Evolutionary conservation across 2,113 vertebrate species (phyloP), one percentile per base, ranked within the genome.

Genomic region (Tenrec ecaudatus): DNA sequence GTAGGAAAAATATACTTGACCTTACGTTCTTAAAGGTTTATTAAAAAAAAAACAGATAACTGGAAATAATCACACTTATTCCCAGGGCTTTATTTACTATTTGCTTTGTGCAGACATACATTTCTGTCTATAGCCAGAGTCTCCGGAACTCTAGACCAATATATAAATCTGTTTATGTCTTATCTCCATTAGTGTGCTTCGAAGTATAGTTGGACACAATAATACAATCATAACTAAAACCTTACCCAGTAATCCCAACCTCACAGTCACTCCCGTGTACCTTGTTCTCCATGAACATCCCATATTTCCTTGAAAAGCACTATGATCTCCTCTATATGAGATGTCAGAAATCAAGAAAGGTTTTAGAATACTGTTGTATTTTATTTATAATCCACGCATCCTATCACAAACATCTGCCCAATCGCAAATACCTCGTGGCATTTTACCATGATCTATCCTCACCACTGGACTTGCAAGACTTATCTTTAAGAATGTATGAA

Each of bases 171-270:
- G 4, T 73, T 23, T 80, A 17, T 3, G 23, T 53, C 15, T 47
- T 22, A 38, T 77, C 25, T 53, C 66, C 2, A 17, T 25, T 53
- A 31, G 29, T 76, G 3, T 62, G 20, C 6, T 6, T 77, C 68
- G 29, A 3, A 68, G 27, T 29, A 53, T 5, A 43, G 40, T n/a
- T 15, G n/a, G 57, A 33, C 1, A 1, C n/a, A 85, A 27, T 25
- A 66, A 29, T 0, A 1, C n/a, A 85, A 27, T 25, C 10, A 57
- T 25, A 1, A 12, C 17, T 76, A 90, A 22, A 80, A 27, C 6
- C 62, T 86, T 20, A 64, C 10, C 36, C 6, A 19, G 0, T 9
- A n/a, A 36, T 0, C 7, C n/a, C 22, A 22, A 12, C 3, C 6
- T 58, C 0, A 47, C 20, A 0, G 0, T 15, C 38, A 66, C 6